These are phyloP conservation scores for Chloebia gouldiae DNA, from an alignment of 2,113 vertebrate species.

Conservation along the genomic window DNA sequence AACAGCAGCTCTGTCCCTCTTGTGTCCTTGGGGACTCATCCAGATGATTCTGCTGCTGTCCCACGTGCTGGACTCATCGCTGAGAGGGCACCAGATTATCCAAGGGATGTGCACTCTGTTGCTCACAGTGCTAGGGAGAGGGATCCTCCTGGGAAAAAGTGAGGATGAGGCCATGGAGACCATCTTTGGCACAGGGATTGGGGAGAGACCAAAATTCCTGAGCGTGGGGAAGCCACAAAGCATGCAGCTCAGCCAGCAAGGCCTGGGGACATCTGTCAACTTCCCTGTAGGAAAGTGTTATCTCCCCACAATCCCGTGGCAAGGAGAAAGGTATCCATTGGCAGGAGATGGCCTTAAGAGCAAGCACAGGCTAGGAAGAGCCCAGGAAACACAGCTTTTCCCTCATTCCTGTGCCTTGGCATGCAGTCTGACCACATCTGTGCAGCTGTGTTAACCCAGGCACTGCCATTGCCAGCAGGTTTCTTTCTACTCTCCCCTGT, in stretches of 20 bases:
- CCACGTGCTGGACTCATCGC: neutral
- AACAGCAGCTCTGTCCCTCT: neutral
- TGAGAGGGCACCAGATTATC: neutral
- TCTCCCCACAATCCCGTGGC: accelerated
- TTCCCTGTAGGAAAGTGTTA: neutral
- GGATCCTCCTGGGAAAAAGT: neutral
- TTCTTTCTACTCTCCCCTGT: neutral
- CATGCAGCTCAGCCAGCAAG: neutral
- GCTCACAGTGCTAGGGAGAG: neutral
- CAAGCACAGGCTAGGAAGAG: accelerated
- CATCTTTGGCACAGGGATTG: neutral
- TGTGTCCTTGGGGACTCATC: accelerated
- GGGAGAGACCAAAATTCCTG: neutral
- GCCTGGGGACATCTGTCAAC: accelerated
- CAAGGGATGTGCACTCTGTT: neutral
- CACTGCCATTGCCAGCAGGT: neutral
- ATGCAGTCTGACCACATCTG: neutral
- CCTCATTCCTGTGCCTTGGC: neutral
- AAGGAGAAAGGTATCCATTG: neutral
- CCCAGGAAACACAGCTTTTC: neutral
- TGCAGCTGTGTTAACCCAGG: neutral
- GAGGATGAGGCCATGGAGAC: neutral
- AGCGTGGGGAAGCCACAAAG: neutral
- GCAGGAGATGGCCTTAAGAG: neutral
- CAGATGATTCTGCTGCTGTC: neutral